phyloP scores from a whole-genome alignment of 2,888 invertebrate genomes.

The Cremastobaeus sp. region DNA sequence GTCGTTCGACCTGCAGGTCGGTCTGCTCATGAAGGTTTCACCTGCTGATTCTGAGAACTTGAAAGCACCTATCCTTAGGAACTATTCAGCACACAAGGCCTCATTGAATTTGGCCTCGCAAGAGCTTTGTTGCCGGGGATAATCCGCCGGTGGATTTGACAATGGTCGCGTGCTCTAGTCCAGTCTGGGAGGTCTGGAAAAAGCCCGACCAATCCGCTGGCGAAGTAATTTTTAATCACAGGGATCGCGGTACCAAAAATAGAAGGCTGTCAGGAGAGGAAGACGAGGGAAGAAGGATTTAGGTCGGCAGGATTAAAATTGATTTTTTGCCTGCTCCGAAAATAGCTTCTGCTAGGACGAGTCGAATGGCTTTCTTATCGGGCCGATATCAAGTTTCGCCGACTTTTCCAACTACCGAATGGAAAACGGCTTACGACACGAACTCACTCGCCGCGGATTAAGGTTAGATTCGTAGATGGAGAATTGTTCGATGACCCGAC shows the following conservation, averaged over 20 bases:
- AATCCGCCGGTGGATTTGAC: constrained; percentile 32
- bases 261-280: neutral
- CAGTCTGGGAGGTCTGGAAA: constrained; percentile 26
- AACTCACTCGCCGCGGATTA: constrained; percentile 34
- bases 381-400: neutral
- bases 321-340: constrained; percentile 7
- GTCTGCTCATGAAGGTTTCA: constrained; percentile 64
- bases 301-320: constrained; percentile 2
- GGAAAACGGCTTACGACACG: constrained; percentile 46
- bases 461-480: constrained; percentile 46
- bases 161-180: constrained; percentile 52
- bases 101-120: constrained; percentile 23
- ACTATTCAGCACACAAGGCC: constrained; percentile 16
- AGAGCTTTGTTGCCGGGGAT: constrained; percentile 38
- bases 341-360: neutral
- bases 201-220: constrained; percentile 14
- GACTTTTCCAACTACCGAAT: constrained; percentile 19
- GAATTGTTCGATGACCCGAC: constrained; percentile 49
- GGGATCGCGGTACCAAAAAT: constrained; percentile 8
- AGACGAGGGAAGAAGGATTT: neutral
- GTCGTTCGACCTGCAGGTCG: constrained; percentile 57
- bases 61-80: constrained; percentile 43
- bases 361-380: constrained; percentile 4
- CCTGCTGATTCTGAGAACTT: constrained; percentile 67
- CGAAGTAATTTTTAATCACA: constrained; percentile 42